Conservation (phyloP, 2,113 vertebrate genomes). For the Xiphophorus maculatus region DNA sequence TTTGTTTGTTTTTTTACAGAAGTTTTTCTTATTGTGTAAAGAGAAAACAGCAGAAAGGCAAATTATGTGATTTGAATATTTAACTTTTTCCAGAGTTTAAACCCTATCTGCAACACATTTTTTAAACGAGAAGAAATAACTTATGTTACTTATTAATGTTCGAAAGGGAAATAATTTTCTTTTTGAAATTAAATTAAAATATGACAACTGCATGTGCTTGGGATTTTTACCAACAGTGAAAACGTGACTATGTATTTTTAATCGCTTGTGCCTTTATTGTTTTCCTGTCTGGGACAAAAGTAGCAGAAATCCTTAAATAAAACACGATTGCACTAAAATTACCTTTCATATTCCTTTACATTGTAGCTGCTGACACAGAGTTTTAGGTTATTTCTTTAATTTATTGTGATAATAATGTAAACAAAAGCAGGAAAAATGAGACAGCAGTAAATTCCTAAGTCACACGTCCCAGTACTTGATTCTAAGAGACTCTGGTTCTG, state of each 20-base stretch:
- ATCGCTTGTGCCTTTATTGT: background rate
- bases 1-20: too few relatives aligned
- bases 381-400: background rate
- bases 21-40: too few relatives aligned
- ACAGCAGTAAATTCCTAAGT: background rate
- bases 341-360: background rate
- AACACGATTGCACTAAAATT: background rate
- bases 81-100: background rate
- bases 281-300: background rate
- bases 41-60: too few relatives aligned
- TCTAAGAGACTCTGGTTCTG: background rate
- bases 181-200: background rate
- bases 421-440: background rate
- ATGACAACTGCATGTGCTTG: background rate
- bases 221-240: background rate
- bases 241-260: background rate
- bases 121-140: background rate
- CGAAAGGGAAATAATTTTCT: background rate
- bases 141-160: background rate
- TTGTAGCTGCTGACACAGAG: background rate
- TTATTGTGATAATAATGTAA: background rate
- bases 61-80: background rate
- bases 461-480: background rate
- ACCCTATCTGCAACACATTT: background rate
- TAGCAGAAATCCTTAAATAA: background rate